Evolutionary conservation across 2,888 invertebrate species (phyloP).

Genomic region (Cheilosia impressa): DNA sequence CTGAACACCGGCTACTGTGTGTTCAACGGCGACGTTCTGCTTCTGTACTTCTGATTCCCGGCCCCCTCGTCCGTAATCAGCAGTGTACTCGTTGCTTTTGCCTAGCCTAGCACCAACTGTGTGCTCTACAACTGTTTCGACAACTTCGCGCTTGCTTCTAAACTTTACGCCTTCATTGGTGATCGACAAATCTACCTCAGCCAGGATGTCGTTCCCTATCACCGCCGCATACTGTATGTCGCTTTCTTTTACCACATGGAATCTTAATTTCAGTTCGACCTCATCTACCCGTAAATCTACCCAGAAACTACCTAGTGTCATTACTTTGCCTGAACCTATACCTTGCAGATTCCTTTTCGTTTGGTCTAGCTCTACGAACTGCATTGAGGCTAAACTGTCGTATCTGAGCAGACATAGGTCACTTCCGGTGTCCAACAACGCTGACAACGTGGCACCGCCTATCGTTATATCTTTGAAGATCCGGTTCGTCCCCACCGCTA

Average conservation of each 20-base stretch:
- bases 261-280: not conserved
- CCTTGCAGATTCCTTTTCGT: constrained; percentile 23
- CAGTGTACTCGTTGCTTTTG: not conserved
- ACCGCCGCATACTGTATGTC: constrained; percentile 23
- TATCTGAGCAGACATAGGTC: constrained; percentile 11
- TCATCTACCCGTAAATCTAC: not conserved
- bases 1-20: not conserved
- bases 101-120: not conserved
- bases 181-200: constrained; percentile 14
- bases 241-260: constrained; percentile 6
- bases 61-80: not conserved
- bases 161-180: constrained; percentile 1
- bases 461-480: constrained; percentile 3
- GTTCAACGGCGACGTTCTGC: not conserved
- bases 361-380: constrained; percentile 3
- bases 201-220: constrained; percentile 20
- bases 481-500: not conserved
- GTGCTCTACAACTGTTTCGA: constrained; percentile 17
- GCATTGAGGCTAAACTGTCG: constrained; percentile 14
- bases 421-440: constrained; percentile 24
- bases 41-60: not conserved
- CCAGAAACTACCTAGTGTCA: constrained; percentile 16
- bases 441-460: constrained; percentile 13
- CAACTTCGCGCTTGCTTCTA: not conserved
- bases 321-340: constrained; percentile 6